Evolutionary conservation across 2,797 vertebrate species (phyloP).

Genomic region (Alfaro cultratus): DNA sequence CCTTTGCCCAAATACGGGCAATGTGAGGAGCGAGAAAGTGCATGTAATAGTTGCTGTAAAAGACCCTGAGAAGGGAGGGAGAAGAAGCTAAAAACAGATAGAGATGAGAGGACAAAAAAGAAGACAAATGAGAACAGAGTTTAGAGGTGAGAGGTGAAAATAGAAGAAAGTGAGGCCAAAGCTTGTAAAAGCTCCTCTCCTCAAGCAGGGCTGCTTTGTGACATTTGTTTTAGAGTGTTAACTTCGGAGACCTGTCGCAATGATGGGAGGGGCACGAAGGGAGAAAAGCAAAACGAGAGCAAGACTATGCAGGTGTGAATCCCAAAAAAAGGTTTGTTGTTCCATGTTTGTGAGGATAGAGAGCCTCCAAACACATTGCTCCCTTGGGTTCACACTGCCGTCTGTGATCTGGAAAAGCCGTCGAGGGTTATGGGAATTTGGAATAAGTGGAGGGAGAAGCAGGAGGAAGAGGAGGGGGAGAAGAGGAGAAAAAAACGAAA

Average conservation of each 20-base stretch:
- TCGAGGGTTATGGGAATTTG: slow-evolving; percentile 73
- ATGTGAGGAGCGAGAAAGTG: slow-evolving; percentile 46
- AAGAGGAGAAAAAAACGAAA: slow-evolving; percentile 25
- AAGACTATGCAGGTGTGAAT: neutral
- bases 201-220: slow-evolving; percentile 13
- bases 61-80: slow-evolving; percentile 16
- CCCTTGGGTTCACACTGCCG: slow-evolving; percentile 57
- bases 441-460: slow-evolving; percentile 45
- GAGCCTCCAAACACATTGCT: slow-evolving; percentile 63
- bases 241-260: slow-evolving; percentile 7
- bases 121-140: slow-evolving; percentile 28
- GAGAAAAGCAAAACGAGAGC: slow-evolving; percentile 39
- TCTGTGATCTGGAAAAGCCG: slow-evolving; percentile 69
- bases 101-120: neutral
- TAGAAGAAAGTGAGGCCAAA: slow-evolving; percentile 15
- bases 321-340: slow-evolving; percentile 10
- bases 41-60: slow-evolving; percentile 23
- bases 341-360: slow-evolving; percentile 1
- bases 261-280: slow-evolving; percentile 18
- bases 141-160: slow-evolving; percentile 47
- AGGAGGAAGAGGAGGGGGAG: slow-evolving; percentile 21
- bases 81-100: slow-evolving; percentile 26
- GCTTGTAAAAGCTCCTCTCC: slow-evolving; percentile 32
- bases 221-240: slow-evolving; percentile 26
- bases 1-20: slow-evolving; percentile 79